These are phyloP conservation scores for Epinephelus moara DNA, from an alignment of 2,113 vertebrate species.

Conservation along the genomic window DNA sequence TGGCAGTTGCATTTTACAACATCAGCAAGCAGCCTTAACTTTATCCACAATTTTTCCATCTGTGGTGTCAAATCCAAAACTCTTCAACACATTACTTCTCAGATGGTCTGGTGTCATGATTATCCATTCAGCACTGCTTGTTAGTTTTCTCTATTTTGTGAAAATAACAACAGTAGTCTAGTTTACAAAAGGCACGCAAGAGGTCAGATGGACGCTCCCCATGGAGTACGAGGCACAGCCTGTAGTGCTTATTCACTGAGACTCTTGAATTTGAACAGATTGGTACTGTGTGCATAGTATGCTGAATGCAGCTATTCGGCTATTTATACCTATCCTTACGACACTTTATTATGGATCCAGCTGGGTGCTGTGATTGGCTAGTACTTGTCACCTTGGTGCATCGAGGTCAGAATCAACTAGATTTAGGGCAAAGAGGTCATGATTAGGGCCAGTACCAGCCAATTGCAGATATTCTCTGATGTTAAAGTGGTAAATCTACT, in stretches of 20 bases:
- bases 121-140: slow-evolving; percentile 11
- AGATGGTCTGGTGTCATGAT: not conserved
- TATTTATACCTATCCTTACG: too few species aligned
- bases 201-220: not conserved
- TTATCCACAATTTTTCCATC: slow-evolving; percentile 6
- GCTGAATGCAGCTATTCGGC: not conserved
- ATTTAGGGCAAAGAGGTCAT: too few species aligned
- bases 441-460: too few species aligned
- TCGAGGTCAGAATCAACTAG: too few species aligned
- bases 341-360: too few species aligned
- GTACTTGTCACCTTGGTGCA: too few species aligned
- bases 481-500: too few species aligned
- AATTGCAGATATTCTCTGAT: too few species aligned
- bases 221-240: not conserved
- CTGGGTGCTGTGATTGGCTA: too few species aligned
- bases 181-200: slow-evolving; percentile 4
- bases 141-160: not conserved
- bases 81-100: not conserved
- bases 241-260: not conserved
- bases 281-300: not conserved
- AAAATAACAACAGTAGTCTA: not conserved
- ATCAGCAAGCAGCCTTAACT: not conserved
- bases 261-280: not conserved
- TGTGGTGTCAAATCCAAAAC: slow-evolving; percentile 8
- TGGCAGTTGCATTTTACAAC: slow-evolving; percentile 15